These are phyloP conservation scores for Neopelma chrysocephalum DNA, from an alignment of 2,797 vertebrate genomes.

Conservation along the genomic window DNA sequence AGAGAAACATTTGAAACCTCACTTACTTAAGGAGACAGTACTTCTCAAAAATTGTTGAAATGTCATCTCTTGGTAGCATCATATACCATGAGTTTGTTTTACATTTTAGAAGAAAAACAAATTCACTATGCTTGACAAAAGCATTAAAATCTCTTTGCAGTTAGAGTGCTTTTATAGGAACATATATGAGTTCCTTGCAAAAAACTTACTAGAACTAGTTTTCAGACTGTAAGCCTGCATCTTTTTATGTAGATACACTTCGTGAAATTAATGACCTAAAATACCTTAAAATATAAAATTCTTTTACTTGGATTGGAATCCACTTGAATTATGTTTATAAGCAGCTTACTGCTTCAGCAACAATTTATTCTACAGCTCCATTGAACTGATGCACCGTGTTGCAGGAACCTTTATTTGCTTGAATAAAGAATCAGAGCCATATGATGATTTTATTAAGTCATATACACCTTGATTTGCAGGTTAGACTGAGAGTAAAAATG, in stretches of 20 bases:
- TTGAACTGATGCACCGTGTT: not conserved
- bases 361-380: not conserved
- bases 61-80: not conserved
- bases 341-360: not conserved
- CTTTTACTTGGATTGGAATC: not conserved
- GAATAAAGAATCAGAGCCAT: not conserved
- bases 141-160: not conserved
- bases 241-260: not conserved
- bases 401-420: not conserved
- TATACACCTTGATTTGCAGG: not conserved
- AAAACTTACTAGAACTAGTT: not conserved
- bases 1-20: constrained; percentile 17
- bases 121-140: not conserved
- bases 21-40: not conserved
- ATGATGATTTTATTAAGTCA: not conserved
- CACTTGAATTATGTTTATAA: not conserved
- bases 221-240: not conserved
- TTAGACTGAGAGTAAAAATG: not conserved
- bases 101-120: not conserved
- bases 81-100: not conserved
- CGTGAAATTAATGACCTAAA: not conserved
- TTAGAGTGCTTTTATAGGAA: not conserved
- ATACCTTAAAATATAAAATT: not conserved
- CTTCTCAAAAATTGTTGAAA: not conserved
- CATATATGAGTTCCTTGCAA: not conserved